A percentile compares a stretch with the other conserved stretches of the same genome.
Evolutionary conservation across 2,888 invertebrate genomes (phyloP).

Genomic region (Frankliniella intonsa): DNA sequence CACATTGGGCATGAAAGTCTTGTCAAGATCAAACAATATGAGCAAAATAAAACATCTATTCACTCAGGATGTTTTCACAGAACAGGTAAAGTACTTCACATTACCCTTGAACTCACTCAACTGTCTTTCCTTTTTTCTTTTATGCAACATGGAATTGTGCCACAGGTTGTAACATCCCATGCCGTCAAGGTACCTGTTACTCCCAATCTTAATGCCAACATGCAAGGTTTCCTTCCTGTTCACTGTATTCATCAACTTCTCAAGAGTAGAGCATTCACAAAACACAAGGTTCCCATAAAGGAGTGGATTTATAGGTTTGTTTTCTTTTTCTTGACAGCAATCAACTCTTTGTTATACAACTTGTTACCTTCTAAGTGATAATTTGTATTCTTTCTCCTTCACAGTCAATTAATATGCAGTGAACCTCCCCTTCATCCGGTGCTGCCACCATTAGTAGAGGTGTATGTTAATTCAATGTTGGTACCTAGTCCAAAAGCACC

Average conservation of each 20-base stretch:
- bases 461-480: slow-evolving; percentile 88
- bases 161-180: slow-evolving; percentile 82
- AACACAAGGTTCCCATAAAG: slow-evolving; percentile 93
- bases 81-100: slow-evolving; percentile 59
- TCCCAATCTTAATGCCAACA: slow-evolving; percentile 76
- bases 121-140: not conserved
- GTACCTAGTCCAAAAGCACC: slow-evolving; percentile 61
- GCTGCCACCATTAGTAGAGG: slow-evolving; percentile 87
- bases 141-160: not conserved
- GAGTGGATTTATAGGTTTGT: slow-evolving; percentile 80
- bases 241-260: slow-evolving; percentile 94
- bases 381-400: slow-evolving; percentile 41
- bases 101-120: not conserved
- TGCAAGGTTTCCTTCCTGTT: slow-evolving; percentile 87
- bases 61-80: slow-evolving; percentile 94
- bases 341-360: not conserved
- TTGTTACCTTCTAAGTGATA: not conserved
- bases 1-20: slow-evolving; percentile 89
- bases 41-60: slow-evolving; percentile 88
- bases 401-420: slow-evolving; percentile 67
- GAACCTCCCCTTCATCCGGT: slow-evolving; percentile 90
- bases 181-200: slow-evolving; percentile 96
- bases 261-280: slow-evolving; percentile 90
- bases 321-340: not conserved
- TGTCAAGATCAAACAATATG: slow-evolving; percentile 76